Base-by-base conservation (phyloP, 2,888 invertebrate genomes). In the Sceliomorpha sp. region DNA sequence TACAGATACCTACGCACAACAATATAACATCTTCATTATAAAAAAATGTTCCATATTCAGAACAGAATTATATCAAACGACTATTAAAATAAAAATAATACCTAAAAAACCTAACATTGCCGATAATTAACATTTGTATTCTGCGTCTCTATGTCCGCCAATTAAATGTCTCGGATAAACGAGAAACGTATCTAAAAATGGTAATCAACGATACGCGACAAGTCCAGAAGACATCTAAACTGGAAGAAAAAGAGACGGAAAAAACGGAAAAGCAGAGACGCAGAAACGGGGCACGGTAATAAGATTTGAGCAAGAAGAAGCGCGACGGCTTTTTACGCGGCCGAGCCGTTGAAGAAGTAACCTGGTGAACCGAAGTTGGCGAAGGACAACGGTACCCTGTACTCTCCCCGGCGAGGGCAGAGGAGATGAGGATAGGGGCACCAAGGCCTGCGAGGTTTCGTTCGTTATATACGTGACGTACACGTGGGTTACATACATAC, bases 301-400 rank as follows among this genome's bases (percentile, higher is more conserved):
- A 37, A 24, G 58, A 55, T 64, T 64, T 39, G 56, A 50, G n/a
- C n/a, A n/a, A n/a, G 15, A 64, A 51, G 59, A 45, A 40, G 63
- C 63, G 67, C 42, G 50, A 55, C 58, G 64, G 60, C 51, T 69
- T 63, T 68, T 71, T 72, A 31, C 59, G 45, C 32, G 56, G 45
- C 36, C 45, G 56, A 42, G 67, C 62, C 51, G 67, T 70, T 70
- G 29, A 51, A 58, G 63, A 47, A 42, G 50, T 72, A 74, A 77
- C 77, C 77, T 73, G 77, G 75, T 77, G 77, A 77, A 75, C 75
- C 73, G 74, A 70, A 67, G 76, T 56, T 60, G 60, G 53, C 60
- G 64, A 72, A 60, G 70, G 80, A 86, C 83, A 86, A 86, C 86
- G 80, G 76, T 68, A 72, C 69, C 72, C 70, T 59, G 63, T 44